Base-by-base conservation (phyloP, 64 coral and sea anemone species). In the Stichodactyla helianthus region DNA sequence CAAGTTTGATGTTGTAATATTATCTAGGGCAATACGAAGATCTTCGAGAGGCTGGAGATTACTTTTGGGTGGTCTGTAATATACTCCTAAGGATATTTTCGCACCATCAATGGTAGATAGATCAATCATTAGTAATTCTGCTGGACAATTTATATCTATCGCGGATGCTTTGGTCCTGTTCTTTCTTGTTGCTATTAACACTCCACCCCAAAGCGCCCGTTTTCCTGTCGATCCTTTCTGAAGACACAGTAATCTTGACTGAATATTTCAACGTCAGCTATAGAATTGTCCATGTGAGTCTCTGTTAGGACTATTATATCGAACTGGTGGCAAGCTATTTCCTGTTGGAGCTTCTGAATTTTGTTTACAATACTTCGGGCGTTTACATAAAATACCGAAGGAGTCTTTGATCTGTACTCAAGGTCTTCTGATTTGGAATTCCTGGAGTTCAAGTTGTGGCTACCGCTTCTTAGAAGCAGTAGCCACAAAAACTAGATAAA, bases 111-210 rank as follows among this genome's bases (percentile, higher is more conserved):
- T 86, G 74, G 55, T 54, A 17, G 0, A 51, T 78, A 26, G 19
- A 57, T 93, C 84, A 8, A 89, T 52, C 53, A 93, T 87, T 20
- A 93, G n/a, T 15, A 89, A 50, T 53, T 93, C 88, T 16, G 92
- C 62, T 60, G 83, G 79, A 82, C 64, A 90, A 16, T n/a, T 63
- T 26, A 57, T 74, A 18, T 93, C 79, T 27, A 61, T 54, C 14
- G 26, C n/a, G 50, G 54, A 54, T 6, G 57, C 77, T 27, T 87
- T 89, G 19, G 87, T 52, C 12, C 8, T 14, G 28, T 89, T 61
- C 18, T 20, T 59, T 63, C 60, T 10, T 56, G 52, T 35, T 6
- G 86, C 80, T 54, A 93, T 87, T 57, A 93, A 71, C 15, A 93
- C 81, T 15, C 81, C 91, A 44, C 77, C 90, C 53, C 83, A 80